Conservation (phyloP, 2,888 invertebrate genomes). For the Blastobasis adustella region DNA sequence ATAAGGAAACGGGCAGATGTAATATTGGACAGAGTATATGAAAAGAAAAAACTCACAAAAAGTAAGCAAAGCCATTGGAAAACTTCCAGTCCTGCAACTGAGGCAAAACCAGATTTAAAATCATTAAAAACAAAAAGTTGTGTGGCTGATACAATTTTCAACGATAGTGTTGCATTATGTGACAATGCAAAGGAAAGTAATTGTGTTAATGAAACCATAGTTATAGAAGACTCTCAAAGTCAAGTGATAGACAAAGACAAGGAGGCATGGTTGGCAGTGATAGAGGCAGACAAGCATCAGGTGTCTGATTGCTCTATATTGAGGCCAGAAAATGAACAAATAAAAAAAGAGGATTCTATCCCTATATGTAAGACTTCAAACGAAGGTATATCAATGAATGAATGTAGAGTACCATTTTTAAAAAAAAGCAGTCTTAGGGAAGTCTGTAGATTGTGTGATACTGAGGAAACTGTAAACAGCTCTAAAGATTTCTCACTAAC, state of each 20-base stretch:
- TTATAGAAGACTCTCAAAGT: slow-evolving; percentile 44
- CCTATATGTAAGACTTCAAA: slow-evolving; percentile 3
- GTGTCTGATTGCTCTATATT: slow-evolving; percentile 9
- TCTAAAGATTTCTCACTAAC: slow-evolving; percentile 35
- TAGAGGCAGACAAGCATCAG: slow-evolving; percentile 33
- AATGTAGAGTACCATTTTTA: slow-evolving; percentile 41
- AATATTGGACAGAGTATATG: slow-evolving; percentile 7
- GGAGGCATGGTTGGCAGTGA: slow-evolving; percentile 44
- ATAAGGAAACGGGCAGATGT: slow-evolving; percentile 7
- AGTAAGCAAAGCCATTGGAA: slow-evolving; percentile 17
- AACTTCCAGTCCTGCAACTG: slow-evolving; percentile 11
- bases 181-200: slow-evolving; percentile 37
- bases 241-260: slow-evolving; percentile 46
- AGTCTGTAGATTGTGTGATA: slow-evolving; percentile 19
- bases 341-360: slow-evolving; percentile 10
- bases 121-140: slow-evolving; percentile 10
- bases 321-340: too few species aligned
- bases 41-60: slow-evolving; percentile 5
- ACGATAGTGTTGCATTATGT: background rate
- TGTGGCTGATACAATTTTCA: slow-evolving; percentile 1
- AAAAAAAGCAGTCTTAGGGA: slow-evolving; percentile 38
- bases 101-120: slow-evolving; percentile 9
- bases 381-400: background rate
- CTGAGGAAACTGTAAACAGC: slow-evolving; percentile 5
- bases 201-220: slow-evolving; percentile 44